Conservation (phyloP, 2,888 invertebrate species). For the Caenorhabditis sp. region DNA sequence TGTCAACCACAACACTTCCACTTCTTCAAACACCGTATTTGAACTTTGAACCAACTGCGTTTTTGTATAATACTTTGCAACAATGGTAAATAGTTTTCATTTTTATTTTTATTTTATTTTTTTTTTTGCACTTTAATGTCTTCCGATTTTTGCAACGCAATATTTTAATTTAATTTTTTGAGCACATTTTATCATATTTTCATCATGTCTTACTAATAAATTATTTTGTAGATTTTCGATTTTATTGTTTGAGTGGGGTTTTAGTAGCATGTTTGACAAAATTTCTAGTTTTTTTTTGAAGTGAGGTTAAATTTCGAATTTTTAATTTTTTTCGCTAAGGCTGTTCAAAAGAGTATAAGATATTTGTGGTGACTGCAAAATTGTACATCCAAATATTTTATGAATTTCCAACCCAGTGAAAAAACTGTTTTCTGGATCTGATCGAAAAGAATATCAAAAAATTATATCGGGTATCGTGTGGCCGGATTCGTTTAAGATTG, state of each 20-base stretch:
- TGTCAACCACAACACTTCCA: conserved; percentile 22
- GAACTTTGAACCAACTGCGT: conserved; percentile 35
- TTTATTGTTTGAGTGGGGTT: background rate
- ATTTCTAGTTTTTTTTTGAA: background rate
- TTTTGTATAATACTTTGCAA: conserved; percentile 36
- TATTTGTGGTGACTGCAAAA: too few species aligned
- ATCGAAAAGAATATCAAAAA: too few species aligned
- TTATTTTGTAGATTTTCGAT: background rate
- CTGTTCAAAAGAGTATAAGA: too few species aligned
- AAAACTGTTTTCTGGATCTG: too few species aligned
- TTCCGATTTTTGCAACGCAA: background rate
- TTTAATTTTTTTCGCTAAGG: too few species aligned
- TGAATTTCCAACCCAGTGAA: too few species aligned
- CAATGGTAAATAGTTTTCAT: conserved; percentile 25
- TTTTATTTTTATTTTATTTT: background rate
- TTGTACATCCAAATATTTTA: too few species aligned
- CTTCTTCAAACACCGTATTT: conserved; percentile 32
- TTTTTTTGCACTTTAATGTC: background rate
- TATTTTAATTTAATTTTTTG: conserved; percentile 7
- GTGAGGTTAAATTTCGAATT: too few species aligned
- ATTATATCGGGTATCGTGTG: too few species aligned
- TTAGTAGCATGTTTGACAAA: background rate
- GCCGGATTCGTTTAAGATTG: too few species aligned
- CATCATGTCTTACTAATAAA: background rate
- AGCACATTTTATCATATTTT: conserved; percentile 2